These are phyloP conservation scores for Mormyrus proboscirostris DNA, from an alignment of 2,797 vertebrate genomes.

Conservation along the genomic window DNA sequence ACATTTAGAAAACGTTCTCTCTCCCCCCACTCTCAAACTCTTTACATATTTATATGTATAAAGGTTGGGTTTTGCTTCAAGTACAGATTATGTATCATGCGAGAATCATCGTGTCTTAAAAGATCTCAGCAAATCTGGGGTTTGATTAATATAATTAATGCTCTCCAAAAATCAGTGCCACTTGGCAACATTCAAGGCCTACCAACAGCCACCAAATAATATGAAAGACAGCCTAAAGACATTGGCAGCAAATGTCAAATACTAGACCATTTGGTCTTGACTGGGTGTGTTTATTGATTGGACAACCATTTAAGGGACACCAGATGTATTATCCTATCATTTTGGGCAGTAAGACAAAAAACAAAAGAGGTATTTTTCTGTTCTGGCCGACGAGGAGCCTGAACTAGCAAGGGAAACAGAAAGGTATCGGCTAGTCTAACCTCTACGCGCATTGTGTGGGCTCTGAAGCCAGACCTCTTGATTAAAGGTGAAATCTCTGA, in stretches of 20 bases:
- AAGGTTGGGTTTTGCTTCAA: neutral
- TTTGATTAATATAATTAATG: slow-evolving; percentile 4
- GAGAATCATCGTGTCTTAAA: neutral
- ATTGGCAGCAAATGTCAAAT: neutral
- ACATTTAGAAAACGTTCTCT: neutral
- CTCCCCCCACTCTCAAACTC: neutral
- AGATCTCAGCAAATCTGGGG: neutral
- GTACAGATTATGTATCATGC: neutral
- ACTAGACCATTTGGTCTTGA: neutral
- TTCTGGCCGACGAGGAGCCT: neutral
- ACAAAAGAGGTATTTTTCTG: neutral
- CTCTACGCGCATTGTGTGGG: neutral
- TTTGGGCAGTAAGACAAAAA: neutral
- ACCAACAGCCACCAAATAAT: neutral
- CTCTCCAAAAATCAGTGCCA: neutral
- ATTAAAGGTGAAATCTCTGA: neutral
- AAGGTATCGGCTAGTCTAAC: neutral
- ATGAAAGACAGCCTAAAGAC: neutral
- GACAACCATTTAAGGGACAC: neutral
- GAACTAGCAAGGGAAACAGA: neutral
- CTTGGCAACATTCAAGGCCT: neutral
- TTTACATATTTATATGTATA: neutral
- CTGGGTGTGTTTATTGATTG: neutral
- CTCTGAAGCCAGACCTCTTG: neutral
- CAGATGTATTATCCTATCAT: neutral